Base-by-base conservation (phyloP, 2,797 vertebrate genomes). In the Mallotus villosus region DNA sequence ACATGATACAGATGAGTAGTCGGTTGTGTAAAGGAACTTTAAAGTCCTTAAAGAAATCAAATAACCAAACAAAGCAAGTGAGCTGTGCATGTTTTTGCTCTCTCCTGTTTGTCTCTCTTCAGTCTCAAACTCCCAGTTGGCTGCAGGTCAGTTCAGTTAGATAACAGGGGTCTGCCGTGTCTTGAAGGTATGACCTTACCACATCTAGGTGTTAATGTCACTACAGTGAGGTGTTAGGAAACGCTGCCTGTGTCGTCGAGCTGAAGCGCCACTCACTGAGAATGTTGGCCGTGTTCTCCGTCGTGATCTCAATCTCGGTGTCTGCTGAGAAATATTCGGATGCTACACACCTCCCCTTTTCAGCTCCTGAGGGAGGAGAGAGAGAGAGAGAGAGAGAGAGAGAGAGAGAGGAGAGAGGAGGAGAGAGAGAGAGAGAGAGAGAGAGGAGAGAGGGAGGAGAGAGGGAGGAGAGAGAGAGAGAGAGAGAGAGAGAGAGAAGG, bases 241-340 rank as follows among this genome's bases (percentile, higher is more conserved):
- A 46, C 32, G 32, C 4, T 32, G 32, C 32, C 32, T 4, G 7
- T 34, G 32, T 34, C 1, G 32, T 6, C 17, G 16, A 29, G 22
- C 12, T 32, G 12, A 61, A 37, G 58, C 21, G 27, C 16, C 46
- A 87, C 94, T 94, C 82, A 96, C 95, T 96, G 76, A 96, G 92
- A 72, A 96, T 96, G 85, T 96, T 96, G 81, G 95, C 95, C 0
- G 95, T 96, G 73, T 96, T 96, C 78, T 96, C 95, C 2, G 95
- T 96, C 2, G 95, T 95, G 84, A 96, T 93, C 78, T 96, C 95
- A 46, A 95, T 93, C 82, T 96, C 95, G 0, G 94, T 92, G 76
- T 95, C 95, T 4, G 81, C 87, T 7, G 91, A 88, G 83, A 96
- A 96, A 84, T 96, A 96, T 71, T 96, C 95, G 0, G 95, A 94